A percentile compares a stretch with the other conserved stretches of the same genome.
Conservation (phyloP, 2,113 vertebrate genomes). For the Orycteropus afer region DNA sequence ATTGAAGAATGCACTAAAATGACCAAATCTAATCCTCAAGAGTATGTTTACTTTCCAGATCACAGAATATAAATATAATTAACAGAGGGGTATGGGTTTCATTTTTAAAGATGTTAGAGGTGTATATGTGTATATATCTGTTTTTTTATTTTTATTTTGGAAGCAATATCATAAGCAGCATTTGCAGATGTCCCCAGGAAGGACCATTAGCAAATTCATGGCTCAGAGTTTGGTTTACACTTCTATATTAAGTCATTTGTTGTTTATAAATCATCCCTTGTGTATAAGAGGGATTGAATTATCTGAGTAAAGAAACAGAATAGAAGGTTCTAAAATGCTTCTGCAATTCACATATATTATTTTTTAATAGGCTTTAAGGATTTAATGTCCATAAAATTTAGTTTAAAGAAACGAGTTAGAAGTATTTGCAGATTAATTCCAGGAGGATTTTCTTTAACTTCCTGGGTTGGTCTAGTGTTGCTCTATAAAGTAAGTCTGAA, state of each 20-base stretch:
- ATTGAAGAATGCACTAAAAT: slow-evolving; percentile 7
- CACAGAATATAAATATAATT: slow-evolving; percentile 9
- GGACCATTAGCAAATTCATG: not conserved
- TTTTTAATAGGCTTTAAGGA: slow-evolving; percentile 32
- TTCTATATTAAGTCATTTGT: slow-evolving; percentile 37
- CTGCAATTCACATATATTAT: not conserved
- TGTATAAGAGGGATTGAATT: slow-evolving; percentile 2
- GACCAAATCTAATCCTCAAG: not conserved
- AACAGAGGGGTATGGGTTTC: not conserved
- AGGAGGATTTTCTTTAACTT: slow-evolving; percentile 31
- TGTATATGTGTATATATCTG: not conserved
- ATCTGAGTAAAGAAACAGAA: not conserved
- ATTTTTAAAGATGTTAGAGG: not conserved
- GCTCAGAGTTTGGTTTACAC: not conserved
- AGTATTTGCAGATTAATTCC: slow-evolving; percentile 7
- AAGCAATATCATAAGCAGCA: not conserved
- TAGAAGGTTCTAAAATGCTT: slow-evolving; percentile 41
- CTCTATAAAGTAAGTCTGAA: not conserved
- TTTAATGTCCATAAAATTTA: not conserved
- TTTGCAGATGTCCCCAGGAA: not conserved
- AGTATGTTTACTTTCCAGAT: not conserved
- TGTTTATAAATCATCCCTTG: slow-evolving; percentile 8
- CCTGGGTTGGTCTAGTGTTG: not conserved
- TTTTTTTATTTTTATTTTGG: not conserved
- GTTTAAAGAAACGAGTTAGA: slow-evolving; percentile 27